Evolutionary conservation across 2,797 vertebrate genomes (phyloP).

Genomic region (Rhinogobio ventralis): DNA sequence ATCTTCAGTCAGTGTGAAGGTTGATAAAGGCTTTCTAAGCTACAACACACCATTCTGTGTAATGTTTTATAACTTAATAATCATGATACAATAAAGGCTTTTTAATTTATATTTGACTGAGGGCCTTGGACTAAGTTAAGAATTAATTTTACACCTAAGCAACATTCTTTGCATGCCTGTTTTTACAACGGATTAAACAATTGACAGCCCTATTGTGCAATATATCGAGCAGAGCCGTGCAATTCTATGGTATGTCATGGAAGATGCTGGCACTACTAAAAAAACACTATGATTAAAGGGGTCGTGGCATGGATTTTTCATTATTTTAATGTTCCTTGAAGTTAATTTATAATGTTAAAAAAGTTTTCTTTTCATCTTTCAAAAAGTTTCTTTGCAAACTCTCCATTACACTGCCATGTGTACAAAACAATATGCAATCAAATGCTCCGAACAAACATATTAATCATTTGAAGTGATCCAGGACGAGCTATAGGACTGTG

Average conservation of each 20-base stretch:
- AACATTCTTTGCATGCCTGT: neutral
- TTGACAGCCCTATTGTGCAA: conserved; percentile 5
- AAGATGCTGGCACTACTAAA: neutral
- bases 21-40: neutral
- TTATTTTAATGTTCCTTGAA: too few relatives aligned
- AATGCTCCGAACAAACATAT: neutral
- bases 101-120: neutral
- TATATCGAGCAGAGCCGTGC: neutral
- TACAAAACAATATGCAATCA: neutral
- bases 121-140: neutral
- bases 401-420: neutral
- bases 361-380: neutral
- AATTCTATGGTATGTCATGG: neutral
- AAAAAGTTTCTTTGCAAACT: neutral
- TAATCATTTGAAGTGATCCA: neutral
- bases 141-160: neutral
- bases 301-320: too few relatives aligned
- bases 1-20: neutral
- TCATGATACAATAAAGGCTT: neutral
- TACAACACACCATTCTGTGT: neutral
- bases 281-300: neutral
- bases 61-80: neutral
- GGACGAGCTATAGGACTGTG: too few relatives aligned
- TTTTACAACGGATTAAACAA: neutral
- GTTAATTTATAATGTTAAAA: too few relatives aligned